Evolutionary conservation across 2,888 invertebrate species (phyloP), one percentile per base, ranked within the genome.

Genomic region (Drosophila acutilabella): DNA sequence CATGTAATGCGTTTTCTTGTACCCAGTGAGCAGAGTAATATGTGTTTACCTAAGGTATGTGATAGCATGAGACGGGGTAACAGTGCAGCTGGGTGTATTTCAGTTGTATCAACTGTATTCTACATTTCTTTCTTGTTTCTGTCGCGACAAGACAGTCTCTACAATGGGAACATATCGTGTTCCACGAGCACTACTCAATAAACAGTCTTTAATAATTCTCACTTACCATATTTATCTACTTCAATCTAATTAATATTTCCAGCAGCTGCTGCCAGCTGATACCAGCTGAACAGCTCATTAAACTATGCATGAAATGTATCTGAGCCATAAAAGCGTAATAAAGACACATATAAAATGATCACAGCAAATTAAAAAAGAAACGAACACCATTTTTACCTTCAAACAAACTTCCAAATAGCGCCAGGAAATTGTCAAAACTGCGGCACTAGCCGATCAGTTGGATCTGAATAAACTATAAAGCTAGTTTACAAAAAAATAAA

Each of bases 1-100:
- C 88, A 82, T 80, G 83, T 66, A 74, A 71, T 82, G 73, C 70
- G 51, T 65, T 38, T 60, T 47, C 56, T 64, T 80, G 68, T 36
- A 13, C 36, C 13, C 36, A 4, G 36, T 36, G 13, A 13, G 13
- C 8, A 4, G 36, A 13, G 36, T 13, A 36, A 13, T 13, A 36
- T 13, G 0, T 8, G 11, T 36, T 36, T 36, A 8, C 7, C 4
- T 23, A 0, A 6, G 23, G 23, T 6, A 23, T 23, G 23, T 36
- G 4, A 36, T 13, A 36, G 36, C 36, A 36, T 33, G 33, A 5
- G 30, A 5, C 6, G 30, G 8, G 1, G 33, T 33, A 10, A 33
- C 13, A 5, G 30, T 30, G 30, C 2, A 36, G 36, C 13, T 8
- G 36, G 13, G 36, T 36, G 11, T 11, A 36, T 11, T 10, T 13